Percentiles rank a stretch among this genome's conserved stretches.
These are phyloP conservation scores for Porites lobata DNA, from an alignment of 92 coral and sea anemone species.

Conservation along the genomic window DNA sequence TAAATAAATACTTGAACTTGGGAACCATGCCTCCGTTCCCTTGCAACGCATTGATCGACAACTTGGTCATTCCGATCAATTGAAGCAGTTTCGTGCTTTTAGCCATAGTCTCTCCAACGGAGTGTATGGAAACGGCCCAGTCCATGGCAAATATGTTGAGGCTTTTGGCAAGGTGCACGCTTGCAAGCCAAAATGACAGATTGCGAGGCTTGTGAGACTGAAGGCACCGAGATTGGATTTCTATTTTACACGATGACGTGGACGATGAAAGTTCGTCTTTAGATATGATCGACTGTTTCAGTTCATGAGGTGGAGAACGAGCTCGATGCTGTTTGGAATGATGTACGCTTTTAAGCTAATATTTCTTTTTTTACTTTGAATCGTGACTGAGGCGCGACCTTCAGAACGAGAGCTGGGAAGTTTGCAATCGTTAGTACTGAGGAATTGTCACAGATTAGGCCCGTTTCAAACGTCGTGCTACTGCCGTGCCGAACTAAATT, in stretches of 20 bases:
- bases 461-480: too few relatives aligned
- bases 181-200: too few relatives aligned
- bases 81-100: too few relatives aligned
- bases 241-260: background rate
- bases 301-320: conserved; percentile 35
- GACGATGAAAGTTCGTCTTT: conserved; percentile 36
- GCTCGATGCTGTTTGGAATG: conserved; percentile 39
- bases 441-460: background rate
- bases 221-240: too few relatives aligned
- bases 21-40: conserved; percentile 14
- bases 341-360: conserved; percentile 25
- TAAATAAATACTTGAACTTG: background rate
- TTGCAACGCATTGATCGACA: background rate
- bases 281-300: conserved; percentile 28
- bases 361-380: background rate
- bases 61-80: too few relatives aligned
- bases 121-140: too few relatives aligned
- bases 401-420: background rate
- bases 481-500: too few relatives aligned
- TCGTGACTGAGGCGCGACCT: background rate
- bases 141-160: background rate
- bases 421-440: background rate
- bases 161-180: conserved; percentile 8
- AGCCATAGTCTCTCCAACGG: too few relatives aligned
- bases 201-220: too few relatives aligned